phyloP scores from a whole-genome alignment of 2,797 vertebrate species.

The Borostomias antarcticus region DNA sequence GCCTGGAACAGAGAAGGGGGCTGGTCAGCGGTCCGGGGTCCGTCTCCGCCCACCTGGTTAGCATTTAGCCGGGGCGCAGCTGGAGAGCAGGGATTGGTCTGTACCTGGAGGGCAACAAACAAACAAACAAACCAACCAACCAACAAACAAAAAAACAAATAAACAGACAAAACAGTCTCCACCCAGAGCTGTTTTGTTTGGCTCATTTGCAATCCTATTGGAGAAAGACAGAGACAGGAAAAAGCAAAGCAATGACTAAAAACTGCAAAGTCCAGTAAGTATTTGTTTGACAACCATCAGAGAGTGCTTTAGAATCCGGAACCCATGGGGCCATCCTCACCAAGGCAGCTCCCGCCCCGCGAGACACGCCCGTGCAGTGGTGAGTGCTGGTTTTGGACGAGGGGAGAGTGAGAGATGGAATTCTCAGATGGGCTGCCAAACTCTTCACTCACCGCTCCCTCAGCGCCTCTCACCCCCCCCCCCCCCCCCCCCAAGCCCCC shows the following conservation, averaged over 20 bases:
- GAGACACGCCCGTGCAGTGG: background rate
- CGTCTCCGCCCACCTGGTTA: constrained; percentile 32
- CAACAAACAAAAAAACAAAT: too few species aligned
- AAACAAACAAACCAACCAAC: too few species aligned
- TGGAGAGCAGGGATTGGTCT: background rate
- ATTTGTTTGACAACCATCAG: background rate
- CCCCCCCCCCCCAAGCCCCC: constrained; percentile 15
- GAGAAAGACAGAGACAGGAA: background rate
- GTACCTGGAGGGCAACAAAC: background rate
- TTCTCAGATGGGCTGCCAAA: constrained; percentile 53
- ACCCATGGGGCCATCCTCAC: too few species aligned
- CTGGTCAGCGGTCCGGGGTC: background rate
- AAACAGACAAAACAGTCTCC: too few species aligned
- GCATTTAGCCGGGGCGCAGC: constrained; percentile 42
- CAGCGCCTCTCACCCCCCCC: background rate
- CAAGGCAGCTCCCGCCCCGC: too few species aligned
- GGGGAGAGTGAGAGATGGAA: constrained; percentile 7
- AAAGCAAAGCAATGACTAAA: background rate
- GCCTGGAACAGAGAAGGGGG: constrained; percentile 27
- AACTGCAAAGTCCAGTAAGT: background rate
- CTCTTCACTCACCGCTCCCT: constrained; percentile 75
- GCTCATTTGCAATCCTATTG: too few species aligned
- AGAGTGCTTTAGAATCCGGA: background rate
- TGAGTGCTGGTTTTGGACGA: constrained; percentile 5
- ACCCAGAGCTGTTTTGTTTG: too few species aligned